A percentile compares a stretch with the other conserved stretches of the same genome.
These are phyloP conservation scores for Lipophrys pholis DNA, from an alignment of 2,113 vertebrate species.

Conservation along the genomic window DNA sequence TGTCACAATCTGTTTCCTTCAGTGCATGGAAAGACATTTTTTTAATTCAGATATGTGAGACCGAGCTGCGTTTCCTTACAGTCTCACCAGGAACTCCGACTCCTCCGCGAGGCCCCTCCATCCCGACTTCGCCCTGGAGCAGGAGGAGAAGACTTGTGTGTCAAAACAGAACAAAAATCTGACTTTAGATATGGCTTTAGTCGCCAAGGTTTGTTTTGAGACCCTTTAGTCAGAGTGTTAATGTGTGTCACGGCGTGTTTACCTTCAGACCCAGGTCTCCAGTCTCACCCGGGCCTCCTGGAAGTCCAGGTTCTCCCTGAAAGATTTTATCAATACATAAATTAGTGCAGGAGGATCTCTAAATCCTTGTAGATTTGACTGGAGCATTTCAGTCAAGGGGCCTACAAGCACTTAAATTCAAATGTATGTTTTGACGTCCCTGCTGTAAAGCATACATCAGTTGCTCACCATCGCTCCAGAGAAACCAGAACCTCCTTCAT, in stretches of 20 bases:
- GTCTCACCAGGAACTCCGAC: slow-evolving; percentile 70
- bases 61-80: slow-evolving; percentile 65
- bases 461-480: slow-evolving; percentile 77
- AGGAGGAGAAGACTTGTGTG: neutral
- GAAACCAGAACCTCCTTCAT: slow-evolving; percentile 83
- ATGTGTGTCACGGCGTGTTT: slow-evolving; percentile 17
- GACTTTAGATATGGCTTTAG: too few relatives aligned
- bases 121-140: slow-evolving; percentile 71
- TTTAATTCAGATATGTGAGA: too few relatives aligned
- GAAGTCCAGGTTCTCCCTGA: slow-evolving; percentile 79
- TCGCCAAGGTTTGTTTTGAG: neutral
- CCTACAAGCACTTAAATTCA: too few relatives aligned
- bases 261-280: slow-evolving; percentile 77
- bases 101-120: slow-evolving; percentile 77
- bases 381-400: too few relatives aligned
- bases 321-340: neutral
- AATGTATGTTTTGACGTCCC: too few relatives aligned
- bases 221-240: neutral
- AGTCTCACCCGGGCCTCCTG: slow-evolving; percentile 68
- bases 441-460: too few relatives aligned
- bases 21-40: too few relatives aligned
- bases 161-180: neutral
- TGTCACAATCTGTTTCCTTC: too few relatives aligned
- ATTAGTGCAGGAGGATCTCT: too few relatives aligned
- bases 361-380: too few relatives aligned